Conservation (phyloP, 2,888 invertebrate species). For the Epsilonema sp. region DNA sequence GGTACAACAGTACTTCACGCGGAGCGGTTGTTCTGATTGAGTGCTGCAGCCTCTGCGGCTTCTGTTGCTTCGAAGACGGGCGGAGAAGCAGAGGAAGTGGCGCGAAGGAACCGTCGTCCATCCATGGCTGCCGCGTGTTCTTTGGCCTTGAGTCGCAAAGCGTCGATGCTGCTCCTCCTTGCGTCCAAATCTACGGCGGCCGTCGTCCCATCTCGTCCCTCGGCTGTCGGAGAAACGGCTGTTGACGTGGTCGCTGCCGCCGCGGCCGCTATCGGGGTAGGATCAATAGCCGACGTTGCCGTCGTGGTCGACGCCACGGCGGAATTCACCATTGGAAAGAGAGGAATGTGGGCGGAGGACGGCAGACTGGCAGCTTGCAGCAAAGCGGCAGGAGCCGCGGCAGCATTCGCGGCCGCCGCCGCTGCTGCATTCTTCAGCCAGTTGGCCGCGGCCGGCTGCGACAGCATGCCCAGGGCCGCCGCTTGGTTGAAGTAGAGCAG, state of each 20-base stretch:
- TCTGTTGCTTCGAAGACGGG: no score
- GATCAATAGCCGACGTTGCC: no score
- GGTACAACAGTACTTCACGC: no score
- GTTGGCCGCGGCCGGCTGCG: not conserved
- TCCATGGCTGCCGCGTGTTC: not conserved
- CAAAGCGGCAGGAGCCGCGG: not conserved
- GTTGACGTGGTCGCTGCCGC: not conserved
- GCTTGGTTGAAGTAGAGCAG: constrained; percentile 1
- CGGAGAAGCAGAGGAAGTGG: no score
- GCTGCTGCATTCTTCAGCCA: not conserved
- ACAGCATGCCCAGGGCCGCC: not conserved
- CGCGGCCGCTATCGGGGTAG: no score
- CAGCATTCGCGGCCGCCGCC: not conserved
- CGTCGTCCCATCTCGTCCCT: not conserved
- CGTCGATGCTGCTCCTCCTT: not conserved
- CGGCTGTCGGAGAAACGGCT: no score
- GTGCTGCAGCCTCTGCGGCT: no score
- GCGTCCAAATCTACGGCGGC: no score
- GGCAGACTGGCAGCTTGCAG: not conserved
- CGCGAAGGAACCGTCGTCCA: no score
- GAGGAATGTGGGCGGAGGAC: no score
- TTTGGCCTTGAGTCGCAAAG: not conserved
- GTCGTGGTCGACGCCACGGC: not conserved
- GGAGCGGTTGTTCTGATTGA: no score
- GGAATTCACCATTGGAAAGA: no score